Percentiles rank a stretch among this genome's conserved stretches.
Evolutionary conservation across 2,888 invertebrate species (phyloP).

Genomic region (Lasioglossum morio): DNA sequence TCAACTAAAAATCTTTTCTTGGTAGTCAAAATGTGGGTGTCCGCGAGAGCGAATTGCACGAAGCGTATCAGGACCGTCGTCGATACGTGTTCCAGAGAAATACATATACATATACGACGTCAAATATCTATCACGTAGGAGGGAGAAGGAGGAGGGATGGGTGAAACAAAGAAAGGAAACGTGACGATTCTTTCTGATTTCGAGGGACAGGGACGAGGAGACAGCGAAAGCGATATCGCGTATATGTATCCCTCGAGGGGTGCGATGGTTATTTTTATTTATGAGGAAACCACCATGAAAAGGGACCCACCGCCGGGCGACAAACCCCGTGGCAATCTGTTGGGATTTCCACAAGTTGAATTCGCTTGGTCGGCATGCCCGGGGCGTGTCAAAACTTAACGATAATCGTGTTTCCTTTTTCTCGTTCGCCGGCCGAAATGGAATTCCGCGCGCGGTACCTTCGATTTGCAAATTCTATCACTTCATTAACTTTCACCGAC

Average conservation of each 20-base stretch:
- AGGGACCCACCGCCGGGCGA: constrained; percentile 76
- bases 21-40: not conserved
- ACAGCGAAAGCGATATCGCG: constrained; percentile 80
- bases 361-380: constrained; percentile 77
- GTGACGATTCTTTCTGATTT: constrained; percentile 80
- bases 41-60: not conserved
- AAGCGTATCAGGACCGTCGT: not conserved
- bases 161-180: constrained; percentile 65
- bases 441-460: constrained; percentile 20
- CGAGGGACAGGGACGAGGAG: constrained; percentile 64
- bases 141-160: not conserved
- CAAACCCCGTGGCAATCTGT: constrained; percentile 80
- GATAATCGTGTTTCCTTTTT: constrained; percentile 74
- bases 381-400: constrained; percentile 75
- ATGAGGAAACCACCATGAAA: constrained; percentile 84
- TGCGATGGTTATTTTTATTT: constrained; percentile 84
- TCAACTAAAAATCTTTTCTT: not conserved
- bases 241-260: constrained; percentile 79
- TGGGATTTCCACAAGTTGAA: constrained; percentile 83
- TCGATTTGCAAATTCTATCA: constrained; percentile 51
- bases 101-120: constrained; percentile 20
- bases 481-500: constrained; percentile 49
- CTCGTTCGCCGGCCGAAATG: constrained; percentile 33
- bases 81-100: not conserved
- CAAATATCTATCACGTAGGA: constrained; percentile 22